Conservation (phyloP, 2,888 invertebrate species). For the Neocrepidodera transversa region DNA sequence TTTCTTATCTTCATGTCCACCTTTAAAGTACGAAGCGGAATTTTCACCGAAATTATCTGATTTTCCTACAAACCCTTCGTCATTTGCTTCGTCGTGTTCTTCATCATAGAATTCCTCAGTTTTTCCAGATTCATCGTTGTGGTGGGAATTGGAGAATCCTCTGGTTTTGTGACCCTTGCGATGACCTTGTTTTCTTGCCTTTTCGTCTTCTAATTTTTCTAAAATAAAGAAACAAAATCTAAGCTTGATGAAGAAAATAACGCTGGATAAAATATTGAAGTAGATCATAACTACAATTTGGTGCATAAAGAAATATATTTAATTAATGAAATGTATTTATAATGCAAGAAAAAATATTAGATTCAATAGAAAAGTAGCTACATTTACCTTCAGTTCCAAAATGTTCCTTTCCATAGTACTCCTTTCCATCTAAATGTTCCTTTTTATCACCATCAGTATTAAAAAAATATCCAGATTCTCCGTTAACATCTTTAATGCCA, state of each 20-base stretch:
- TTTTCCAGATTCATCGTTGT: conserved; percentile 71
- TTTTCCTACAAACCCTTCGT: conserved; percentile 65
- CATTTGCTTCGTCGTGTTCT: conserved; percentile 69
- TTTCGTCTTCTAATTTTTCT: conserved; percentile 64
- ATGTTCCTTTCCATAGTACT: conserved; percentile 66
- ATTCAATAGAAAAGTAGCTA: too few relatives aligned
- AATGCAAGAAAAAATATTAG: too few relatives aligned
- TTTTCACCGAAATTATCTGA: conserved; percentile 67
- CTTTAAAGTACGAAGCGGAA: conserved; percentile 66
- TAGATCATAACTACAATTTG: too few relatives aligned
- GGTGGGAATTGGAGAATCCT: conserved; percentile 70
- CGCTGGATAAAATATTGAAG: too few relatives aligned
- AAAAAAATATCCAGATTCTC: conserved; percentile 64
- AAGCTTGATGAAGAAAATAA: too few relatives aligned
- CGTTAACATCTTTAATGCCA: conserved; percentile 56
- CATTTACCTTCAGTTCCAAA: conserved; percentile 65
- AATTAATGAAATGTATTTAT: too few relatives aligned
- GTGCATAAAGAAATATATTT: too few relatives aligned
- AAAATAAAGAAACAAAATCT: neutral
- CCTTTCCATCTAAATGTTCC: conserved; percentile 66
- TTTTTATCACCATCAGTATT: conserved; percentile 67
- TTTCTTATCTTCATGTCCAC: conserved; percentile 66
- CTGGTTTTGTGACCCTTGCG: conserved; percentile 71
- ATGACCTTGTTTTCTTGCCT: conserved; percentile 66
- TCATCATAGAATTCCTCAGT: conserved; percentile 72